Percentiles rank a stretch among this genome's conserved stretches.
phyloP scores from a whole-genome alignment of 2,888 invertebrate genomes.

The Tiphia femorata region DNA sequence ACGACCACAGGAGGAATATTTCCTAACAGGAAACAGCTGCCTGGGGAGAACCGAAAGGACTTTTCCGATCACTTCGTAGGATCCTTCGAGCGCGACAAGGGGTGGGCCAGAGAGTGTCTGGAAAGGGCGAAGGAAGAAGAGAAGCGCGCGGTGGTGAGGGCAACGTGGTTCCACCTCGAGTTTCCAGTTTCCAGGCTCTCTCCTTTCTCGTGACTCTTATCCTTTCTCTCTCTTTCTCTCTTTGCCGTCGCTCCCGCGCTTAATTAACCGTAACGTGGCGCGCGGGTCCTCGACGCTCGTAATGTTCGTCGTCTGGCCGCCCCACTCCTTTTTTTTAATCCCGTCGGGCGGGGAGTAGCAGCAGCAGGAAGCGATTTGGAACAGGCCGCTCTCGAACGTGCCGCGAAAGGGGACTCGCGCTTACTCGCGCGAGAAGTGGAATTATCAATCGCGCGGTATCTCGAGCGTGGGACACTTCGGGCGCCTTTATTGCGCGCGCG shows the following conservation, averaged over 20 bases:
- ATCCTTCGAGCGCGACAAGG: too few relatives aligned
- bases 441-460: too few relatives aligned
- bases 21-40: conserved; percentile 62
- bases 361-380: conserved; percentile 34
- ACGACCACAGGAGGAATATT: conserved; percentile 23
- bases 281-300: conserved; percentile 28
- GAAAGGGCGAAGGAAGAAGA: too few relatives aligned
- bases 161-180: conserved; percentile 17
- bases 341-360: conserved; percentile 27
- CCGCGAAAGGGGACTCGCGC: not conserved
- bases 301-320: conserved; percentile 29
- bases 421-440: too few relatives aligned
- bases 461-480: too few relatives aligned
- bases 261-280: conserved; percentile 46
- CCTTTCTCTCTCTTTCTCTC: not conserved
- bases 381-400: not conserved
- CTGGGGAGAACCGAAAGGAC: conserved; percentile 32
- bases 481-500: too few relatives aligned
- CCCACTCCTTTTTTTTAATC: too few relatives aligned
- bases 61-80: conserved; percentile 46
- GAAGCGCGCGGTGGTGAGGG: too few relatives aligned
- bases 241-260: conserved; percentile 26
- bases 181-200: conserved; percentile 39
- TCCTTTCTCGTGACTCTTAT: too few relatives aligned
- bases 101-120: too few relatives aligned